These are phyloP conservation scores for Campylomormyrus numenius DNA, from an alignment of 2,113 vertebrate species.

Conservation along the genomic window DNA sequence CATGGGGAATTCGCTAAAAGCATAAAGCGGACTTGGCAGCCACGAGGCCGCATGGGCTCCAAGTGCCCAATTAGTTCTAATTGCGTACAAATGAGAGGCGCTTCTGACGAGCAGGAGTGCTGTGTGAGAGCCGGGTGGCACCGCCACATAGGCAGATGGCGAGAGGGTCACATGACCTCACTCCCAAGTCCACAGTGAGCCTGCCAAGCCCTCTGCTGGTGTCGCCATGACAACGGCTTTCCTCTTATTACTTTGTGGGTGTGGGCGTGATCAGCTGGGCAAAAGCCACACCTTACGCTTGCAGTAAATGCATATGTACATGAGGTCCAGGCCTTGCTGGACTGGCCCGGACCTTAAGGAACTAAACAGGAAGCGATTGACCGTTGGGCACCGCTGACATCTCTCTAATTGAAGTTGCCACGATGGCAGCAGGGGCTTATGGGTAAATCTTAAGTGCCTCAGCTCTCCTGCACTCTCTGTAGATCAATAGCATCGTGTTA, in stretches of 20 bases:
- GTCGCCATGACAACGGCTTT: not conserved
- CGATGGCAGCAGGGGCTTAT: not conserved
- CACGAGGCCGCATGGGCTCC: conserved; percentile 22
- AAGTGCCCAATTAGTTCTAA: conserved; percentile 44
- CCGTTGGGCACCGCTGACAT: not conserved
- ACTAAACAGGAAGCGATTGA: conserved; percentile 17
- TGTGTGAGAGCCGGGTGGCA: not conserved
- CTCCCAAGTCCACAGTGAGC: not conserved
- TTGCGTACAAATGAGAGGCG: conserved; percentile 47
- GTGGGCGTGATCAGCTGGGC: not conserved
- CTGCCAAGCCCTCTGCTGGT: not conserved
- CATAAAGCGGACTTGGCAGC: conserved; percentile 16
- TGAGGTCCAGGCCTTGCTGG: not conserved
- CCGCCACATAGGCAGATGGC: conserved; percentile 4
- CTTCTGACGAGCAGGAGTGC: conserved; percentile 25
- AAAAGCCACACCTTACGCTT: not conserved
- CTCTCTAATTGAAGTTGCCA: conserved; percentile 3
- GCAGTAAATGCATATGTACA: not conserved
- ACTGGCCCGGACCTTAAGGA: not conserved
- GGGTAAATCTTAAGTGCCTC: conserved; percentile 2
- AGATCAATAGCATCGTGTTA: not conserved
- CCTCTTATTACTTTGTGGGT: not conserved
- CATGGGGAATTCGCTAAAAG: conserved; percentile 17
- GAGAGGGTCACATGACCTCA: conserved; percentile 2
- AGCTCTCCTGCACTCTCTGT: not conserved